Base-by-base conservation (phyloP, 1,140 invertebrate genomes). In the Panagrolaimus sp. region DNA sequence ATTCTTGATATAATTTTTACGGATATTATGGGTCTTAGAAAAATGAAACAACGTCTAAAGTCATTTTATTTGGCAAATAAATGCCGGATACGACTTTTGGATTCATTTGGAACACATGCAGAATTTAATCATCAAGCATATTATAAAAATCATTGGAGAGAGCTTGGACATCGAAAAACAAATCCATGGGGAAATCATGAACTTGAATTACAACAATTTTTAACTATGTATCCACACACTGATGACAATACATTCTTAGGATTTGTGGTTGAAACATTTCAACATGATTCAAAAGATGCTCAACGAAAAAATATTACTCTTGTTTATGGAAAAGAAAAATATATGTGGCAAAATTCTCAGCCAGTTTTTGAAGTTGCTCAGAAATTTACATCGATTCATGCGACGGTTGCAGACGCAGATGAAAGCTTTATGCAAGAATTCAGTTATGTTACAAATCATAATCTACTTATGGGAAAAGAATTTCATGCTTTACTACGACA, bases 171-270 rank as follows among this genome's bases (percentile, higher is more conserved):
- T 16, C 16, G 71, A n/a, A 25, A 20, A 38, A 25, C 16, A 14
- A 83, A 84, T 38, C 79, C 80, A 11, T 85, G 85, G 85, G 85
- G 84, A 44, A 84, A 83, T 9, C 82, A 85, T 71, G 80, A 83
- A 53, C 77, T 86, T 1, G 74, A 80, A 44, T 81, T 84, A 11
- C 77, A 82, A 31, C 85, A 86, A 72, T 85, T 85, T 70, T 84
- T 82, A 67, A 85, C 82, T n/a, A 83, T 86, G 83, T 85, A 85
- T 65, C 85, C 85, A 63, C 84, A 85, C 69, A 84, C 84, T n/a
- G 83, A 84, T 57, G 85, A 86, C 69, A 85, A 85, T 72, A 84
- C 84, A 0, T 86, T 86, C 67, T 82, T 85, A 75, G 85, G 84
- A n/a, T 85, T 85, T 75, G 82, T 85, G 11, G 84, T 84, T 46